Percentiles rank a stretch among this genome's conserved stretches.
Conservation (phyloP, 1,140 invertebrate genomes). For the Tetragnatha versicolor region DNA sequence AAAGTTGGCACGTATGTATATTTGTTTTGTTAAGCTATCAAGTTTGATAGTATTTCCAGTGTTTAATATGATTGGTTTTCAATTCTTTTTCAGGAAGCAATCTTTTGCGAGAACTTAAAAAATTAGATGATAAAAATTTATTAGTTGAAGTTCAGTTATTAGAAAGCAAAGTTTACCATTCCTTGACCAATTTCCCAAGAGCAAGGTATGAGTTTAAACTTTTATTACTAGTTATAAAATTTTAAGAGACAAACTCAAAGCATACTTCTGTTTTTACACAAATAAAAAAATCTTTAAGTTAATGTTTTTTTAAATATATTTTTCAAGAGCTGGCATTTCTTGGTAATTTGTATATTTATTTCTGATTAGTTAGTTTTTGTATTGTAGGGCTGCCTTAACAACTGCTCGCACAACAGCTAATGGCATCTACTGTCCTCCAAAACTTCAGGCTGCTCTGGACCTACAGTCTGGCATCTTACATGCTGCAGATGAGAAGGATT, state of each 20-base stretch:
- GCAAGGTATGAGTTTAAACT: slow-evolving; percentile 71
- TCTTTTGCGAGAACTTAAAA: slow-evolving; percentile 94
- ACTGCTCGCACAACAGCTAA: slow-evolving; percentile 99
- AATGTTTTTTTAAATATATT: too few species aligned
- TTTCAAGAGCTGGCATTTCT: too few species aligned
- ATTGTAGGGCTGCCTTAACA: slow-evolving; percentile 84
- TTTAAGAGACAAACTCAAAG: background rate
- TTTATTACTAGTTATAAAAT: background rate
- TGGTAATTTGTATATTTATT: too few species aligned
- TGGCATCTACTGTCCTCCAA: slow-evolving; percentile 98
- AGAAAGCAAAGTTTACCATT: slow-evolving; percentile 96
- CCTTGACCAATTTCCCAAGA: slow-evolving; percentile 94
- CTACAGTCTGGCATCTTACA: slow-evolving; percentile 98
- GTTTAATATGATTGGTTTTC: slow-evolving; percentile 51
- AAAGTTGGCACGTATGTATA: too few species aligned
- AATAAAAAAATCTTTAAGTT: too few species aligned
- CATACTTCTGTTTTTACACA: too few species aligned
- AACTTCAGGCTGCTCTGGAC: slow-evolving; percentile 95
- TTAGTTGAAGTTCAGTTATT: slow-evolving; percentile 94
- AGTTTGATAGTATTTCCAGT: too few species aligned
- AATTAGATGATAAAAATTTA: slow-evolving; percentile 98
- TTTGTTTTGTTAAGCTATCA: too few species aligned
- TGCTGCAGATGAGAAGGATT: slow-evolving; percentile 98
- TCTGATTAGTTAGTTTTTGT: too few species aligned
- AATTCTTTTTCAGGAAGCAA: slow-evolving; percentile 69